Evolutionary conservation across 2,888 invertebrate genomes (phyloP), one percentile per base, ranked within the genome.

Genomic region (Sthenelais limicola): DNA sequence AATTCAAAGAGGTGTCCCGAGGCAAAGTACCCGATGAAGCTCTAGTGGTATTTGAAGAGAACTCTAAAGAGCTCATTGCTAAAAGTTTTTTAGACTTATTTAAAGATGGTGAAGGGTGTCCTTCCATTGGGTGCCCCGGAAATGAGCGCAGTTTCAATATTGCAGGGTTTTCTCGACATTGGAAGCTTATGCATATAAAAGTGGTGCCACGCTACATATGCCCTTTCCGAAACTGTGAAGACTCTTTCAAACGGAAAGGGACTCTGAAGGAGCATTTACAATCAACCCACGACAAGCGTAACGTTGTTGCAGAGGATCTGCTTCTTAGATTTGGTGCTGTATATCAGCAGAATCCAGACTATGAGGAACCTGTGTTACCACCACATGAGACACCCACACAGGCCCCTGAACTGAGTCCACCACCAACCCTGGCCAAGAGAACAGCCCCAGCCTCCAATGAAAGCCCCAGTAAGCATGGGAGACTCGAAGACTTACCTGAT

Each of bases 141-240:
- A 21, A 5, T 62, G 62, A 38, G 15, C 43, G 62, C 26, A 9
- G 26, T 9, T 62, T 62, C 38, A 38, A 4, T 7, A n/a, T 62
- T 15, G 21, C 1, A 1, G 62, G 43, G 15, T 24, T 62, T 18
- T 26, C 43, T 3, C 35, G 62, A n/a, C 62, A 62, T 24, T 62
- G 62, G 62, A 62, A 62, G 38, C 21, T 38, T 12, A 9, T 15
- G 38, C 62, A 62, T 26, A n/a, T 62, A 1, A 18, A 35, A 28
- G 15, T 15, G 4, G 62, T 62, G 2, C 62, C 62, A 2, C 24
- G 7, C 24, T 62, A 62, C 24, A 7, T 24, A 3, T 62, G 62
- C 15, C 62, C 62, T 3, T 38, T 9, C 7, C 26, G 9, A 4
- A n/a, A 21, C 1, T 62, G 62, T 38, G 62, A 38, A 4, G 24